Evolutionary conservation across 1,140 invertebrate genomes (phyloP).

Genomic region (Ceratina australensis): DNA sequence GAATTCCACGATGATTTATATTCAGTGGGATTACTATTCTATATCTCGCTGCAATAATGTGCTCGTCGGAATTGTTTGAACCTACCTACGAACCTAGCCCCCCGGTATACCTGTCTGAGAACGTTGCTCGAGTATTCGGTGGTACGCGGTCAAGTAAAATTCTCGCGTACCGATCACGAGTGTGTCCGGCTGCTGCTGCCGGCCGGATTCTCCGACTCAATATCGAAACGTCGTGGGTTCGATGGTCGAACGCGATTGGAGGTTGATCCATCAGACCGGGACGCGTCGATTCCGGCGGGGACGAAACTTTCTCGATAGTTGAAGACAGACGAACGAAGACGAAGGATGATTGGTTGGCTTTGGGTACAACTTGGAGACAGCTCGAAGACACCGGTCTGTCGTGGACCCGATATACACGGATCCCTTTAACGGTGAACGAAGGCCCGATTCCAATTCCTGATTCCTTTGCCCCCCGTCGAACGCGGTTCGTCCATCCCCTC

Average conservation of each 20-base stretch:
- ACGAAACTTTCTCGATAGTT: constrained; percentile 57
- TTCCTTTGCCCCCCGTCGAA: constrained; percentile 20
- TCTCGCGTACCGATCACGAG: background rate
- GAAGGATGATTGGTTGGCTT: constrained; percentile 57
- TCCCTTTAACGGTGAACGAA: constrained; percentile 29
- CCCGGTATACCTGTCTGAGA: background rate
- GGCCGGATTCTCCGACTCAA: constrained; percentile 26
- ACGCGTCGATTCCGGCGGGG: constrained; percentile 37
- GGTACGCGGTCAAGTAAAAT: background rate
- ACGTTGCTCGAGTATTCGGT: background rate
- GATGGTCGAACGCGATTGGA: constrained; percentile 41
- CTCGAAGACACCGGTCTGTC: constrained; percentile 34
- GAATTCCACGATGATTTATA: no score
- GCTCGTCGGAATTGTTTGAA: no score
- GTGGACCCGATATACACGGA: constrained; percentile 1
- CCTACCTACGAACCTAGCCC: no score
- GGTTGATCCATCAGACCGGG: constrained; percentile 56
- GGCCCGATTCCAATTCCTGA: constrained; percentile 54
- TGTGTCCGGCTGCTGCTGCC: background rate
- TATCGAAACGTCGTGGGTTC: constrained; percentile 45
- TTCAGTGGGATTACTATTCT: no score
- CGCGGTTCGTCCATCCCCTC: background rate
- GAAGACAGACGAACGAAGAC: constrained; percentile 51
- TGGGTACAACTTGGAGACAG: constrained; percentile 24
- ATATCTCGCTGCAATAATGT: no score